Conservation (phyloP, 2,888 invertebrate species). For the Oeneis ivallda region DNA sequence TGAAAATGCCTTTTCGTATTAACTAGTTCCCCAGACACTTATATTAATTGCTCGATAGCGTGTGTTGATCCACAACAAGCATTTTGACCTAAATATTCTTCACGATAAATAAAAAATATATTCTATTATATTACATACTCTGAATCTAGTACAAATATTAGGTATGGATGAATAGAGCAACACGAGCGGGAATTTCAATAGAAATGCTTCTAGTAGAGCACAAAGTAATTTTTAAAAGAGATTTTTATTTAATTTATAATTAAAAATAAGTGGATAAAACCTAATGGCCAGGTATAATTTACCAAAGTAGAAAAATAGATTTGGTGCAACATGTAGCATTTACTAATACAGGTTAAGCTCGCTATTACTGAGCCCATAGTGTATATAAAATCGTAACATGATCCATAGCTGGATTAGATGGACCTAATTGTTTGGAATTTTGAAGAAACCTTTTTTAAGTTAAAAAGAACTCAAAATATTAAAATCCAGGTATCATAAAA, state of each 20-base stretch:
- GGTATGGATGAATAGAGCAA: slow-evolving; percentile 15
- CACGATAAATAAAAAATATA: slow-evolving; percentile 22
- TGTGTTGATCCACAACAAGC: slow-evolving; percentile 29
- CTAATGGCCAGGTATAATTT: no score
- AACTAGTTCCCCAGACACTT: slow-evolving; percentile 24
- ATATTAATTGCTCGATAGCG: slow-evolving; percentile 32
- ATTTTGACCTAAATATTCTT: slow-evolving; percentile 27
- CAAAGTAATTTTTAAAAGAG: not conserved
- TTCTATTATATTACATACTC: slow-evolving; percentile 22
- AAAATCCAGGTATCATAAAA: no score
- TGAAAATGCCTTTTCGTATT: slow-evolving; percentile 22
- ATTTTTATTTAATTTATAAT: not conserved
- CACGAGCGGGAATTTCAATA: slow-evolving; percentile 1
- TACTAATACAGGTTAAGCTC: no score
- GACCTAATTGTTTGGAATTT: no score
- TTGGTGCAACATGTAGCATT: no score
- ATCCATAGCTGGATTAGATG: no score
- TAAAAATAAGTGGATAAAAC: no score
- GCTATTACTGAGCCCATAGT: no score
- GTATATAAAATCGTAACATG: no score
- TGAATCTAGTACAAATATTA: slow-evolving; percentile 9
- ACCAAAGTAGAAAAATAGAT: no score
- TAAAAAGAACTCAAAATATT: no score
- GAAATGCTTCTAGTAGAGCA: slow-evolving; percentile 4
- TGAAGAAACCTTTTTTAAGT: no score